Evolutionary conservation across 2,113 vertebrate genomes (phyloP).

Genomic region (Tragelaphus imberbis): DNA sequence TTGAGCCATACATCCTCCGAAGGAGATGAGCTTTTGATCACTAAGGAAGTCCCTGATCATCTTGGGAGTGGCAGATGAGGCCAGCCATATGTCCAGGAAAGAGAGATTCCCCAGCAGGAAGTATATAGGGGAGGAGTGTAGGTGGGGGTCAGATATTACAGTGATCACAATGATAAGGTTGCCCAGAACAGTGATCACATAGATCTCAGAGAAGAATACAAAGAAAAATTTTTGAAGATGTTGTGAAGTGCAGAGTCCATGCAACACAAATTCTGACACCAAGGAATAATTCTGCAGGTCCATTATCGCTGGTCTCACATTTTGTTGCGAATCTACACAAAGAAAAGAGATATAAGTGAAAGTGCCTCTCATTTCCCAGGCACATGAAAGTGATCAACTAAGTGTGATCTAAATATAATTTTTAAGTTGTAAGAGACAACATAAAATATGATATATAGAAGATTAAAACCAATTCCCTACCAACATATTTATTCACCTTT

Average conservation of each 20-base stretch:
- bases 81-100: constrained; percentile 56
- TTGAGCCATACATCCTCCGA: constrained; percentile 48
- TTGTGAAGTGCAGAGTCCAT: constrained; percentile 34
- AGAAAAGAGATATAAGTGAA: background rate
- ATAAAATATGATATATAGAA: background rate
- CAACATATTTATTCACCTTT: background rate
- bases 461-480: background rate
- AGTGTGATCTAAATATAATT: background rate
- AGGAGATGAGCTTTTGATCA: constrained; percentile 45
- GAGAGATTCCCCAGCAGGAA: constrained; percentile 55
- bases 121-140: constrained; percentile 49
- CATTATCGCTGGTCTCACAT: constrained; percentile 10
- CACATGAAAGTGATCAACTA: background rate
- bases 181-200: background rate
- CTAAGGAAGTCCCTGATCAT: constrained; percentile 53
- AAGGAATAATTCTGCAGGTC: constrained; percentile 29
- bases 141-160: background rate
- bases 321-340: background rate
- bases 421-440: background rate
- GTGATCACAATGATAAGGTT: constrained; percentile 42
- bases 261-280: constrained; percentile 57
- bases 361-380: background rate
- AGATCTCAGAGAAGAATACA: constrained; percentile 33
- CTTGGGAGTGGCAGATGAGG: constrained; percentile 56
- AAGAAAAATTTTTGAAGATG: constrained; percentile 39